A percentile compares a stretch with the other conserved stretches of the same genome.
phyloP scores from a whole-genome alignment of 2,113 vertebrate species.

The Tragelaphus scriptus region DNA sequence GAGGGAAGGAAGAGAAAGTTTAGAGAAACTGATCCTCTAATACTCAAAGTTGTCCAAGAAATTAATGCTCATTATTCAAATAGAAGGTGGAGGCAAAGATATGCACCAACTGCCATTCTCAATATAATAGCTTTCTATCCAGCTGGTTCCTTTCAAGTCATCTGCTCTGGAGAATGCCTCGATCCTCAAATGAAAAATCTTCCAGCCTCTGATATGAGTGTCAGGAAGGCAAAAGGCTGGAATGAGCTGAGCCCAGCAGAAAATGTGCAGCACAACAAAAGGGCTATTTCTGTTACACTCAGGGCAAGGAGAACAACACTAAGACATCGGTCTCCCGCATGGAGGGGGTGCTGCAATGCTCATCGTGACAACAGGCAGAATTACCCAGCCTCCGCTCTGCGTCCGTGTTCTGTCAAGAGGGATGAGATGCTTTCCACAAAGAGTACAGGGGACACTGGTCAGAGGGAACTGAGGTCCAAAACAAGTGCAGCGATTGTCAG shows the following conservation, averaged over 20 bases:
- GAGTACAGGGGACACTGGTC: neutral
- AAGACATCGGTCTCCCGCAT: neutral
- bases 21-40: neutral
- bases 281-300: slow-evolving; percentile 29
- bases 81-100: slow-evolving; percentile 1
- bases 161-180: neutral
- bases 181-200: slow-evolving; percentile 30
- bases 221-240: slow-evolving; percentile 40
- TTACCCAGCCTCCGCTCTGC: neutral
- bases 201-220: neutral
- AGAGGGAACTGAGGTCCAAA: neutral
- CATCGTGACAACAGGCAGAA: neutral
- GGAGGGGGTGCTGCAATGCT: neutral
- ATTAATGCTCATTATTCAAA: neutral
- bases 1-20: neutral
- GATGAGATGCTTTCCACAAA: neutral
- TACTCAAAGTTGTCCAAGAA: neutral
- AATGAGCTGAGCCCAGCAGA: slow-evolving; percentile 46
- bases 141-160: neutral
- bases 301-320: neutral
- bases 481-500: neutral
- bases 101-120: neutral
- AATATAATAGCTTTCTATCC: neutral
- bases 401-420: neutral
- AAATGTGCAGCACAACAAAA: neutral